Evolutionary conservation across 2,888 invertebrate species (phyloP).

Genomic region (Chaetogeoica ovagalla): DNA sequence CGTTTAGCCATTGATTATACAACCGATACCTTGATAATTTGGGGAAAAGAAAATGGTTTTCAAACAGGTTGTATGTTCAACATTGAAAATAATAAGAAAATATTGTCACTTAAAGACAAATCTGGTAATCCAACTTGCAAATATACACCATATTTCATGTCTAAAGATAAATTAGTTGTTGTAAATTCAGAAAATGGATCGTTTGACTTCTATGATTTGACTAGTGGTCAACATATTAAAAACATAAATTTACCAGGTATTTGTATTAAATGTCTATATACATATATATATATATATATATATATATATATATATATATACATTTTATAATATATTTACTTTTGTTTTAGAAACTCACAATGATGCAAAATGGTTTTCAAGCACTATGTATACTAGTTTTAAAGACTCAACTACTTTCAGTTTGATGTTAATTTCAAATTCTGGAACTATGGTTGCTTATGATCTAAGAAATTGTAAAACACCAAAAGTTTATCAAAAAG

Average conservation of each 20-base stretch:
- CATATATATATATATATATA: background rate
- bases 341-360: background rate
- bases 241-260: conserved; percentile 24
- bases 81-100: conserved; percentile 27
- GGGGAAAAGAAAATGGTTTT: conserved; percentile 20
- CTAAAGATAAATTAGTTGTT: conserved; percentile 33
- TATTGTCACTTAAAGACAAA: background rate
- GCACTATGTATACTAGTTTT: conserved; percentile 15
- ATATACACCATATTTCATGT: conserved; percentile 38
- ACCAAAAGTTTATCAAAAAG: conserved; percentile 16
- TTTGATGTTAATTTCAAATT: conserved; percentile 27
- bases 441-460: conserved; percentile 12
- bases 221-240: conserved; percentile 3
- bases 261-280: background rate
- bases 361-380: conserved; percentile 31
- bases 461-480: conserved; percentile 32
- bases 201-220: conserved; percentile 30
- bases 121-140: background rate
- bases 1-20: conserved; percentile 31
- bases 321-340: background rate
- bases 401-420: conserved; percentile 22
- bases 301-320: background rate
- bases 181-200: conserved; percentile 36
- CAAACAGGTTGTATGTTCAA: conserved; percentile 21
- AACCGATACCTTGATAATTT: conserved; percentile 26